Evolutionary conservation across 2,113 vertebrate genomes (phyloP), one percentile per base, ranked within the genome.

Genomic region (Pangasianodon hypophthalmus): DNA sequence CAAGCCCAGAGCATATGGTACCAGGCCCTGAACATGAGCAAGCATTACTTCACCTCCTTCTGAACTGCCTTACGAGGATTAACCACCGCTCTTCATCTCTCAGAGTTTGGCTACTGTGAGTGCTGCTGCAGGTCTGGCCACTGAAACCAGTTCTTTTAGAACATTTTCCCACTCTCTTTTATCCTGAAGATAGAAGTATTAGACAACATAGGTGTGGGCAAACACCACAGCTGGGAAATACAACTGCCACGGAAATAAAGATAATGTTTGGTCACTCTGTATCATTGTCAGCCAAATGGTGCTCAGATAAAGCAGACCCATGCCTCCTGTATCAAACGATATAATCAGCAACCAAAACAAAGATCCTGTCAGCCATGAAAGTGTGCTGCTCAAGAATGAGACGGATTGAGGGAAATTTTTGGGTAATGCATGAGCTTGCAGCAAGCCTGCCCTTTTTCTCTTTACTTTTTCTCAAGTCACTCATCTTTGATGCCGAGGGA

Each of bases 1-100:
- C 91, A 91, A 92, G 87, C 52, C 71, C 79, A 80, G 90, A 89
- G 89, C 85, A 85, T 90, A 87, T 92, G 89, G 91, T 92, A 92
- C 91, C 91, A 92, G 91, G 91, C 91, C 91, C 91, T 88, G 85
- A 92, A 79, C 75, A 81, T 89, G 86, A 92, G 37, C 90, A 54
- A 86, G 84, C 84, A 89, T 92, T 92, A 92, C 91, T 89, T 88
- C 88, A 92, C 58, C 84, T 92, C 88, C 54, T 71, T 69, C 81
- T 90, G 50, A 83, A 80, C 60, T 80, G 54, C 87, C 77, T 83
- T 90, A 73, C 18, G 58, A 88, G 67, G 84, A 91, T 92, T 88
- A 92, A 88, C 92, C 86, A 91, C 90, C 85, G 83, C 75, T 92
- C 88, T 93, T 90, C 90, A 92, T 90, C 91, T 92, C 77, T 41